Base-by-base conservation (phyloP, 2,888 invertebrate species). In the Alloscopus bannaensis region DNA sequence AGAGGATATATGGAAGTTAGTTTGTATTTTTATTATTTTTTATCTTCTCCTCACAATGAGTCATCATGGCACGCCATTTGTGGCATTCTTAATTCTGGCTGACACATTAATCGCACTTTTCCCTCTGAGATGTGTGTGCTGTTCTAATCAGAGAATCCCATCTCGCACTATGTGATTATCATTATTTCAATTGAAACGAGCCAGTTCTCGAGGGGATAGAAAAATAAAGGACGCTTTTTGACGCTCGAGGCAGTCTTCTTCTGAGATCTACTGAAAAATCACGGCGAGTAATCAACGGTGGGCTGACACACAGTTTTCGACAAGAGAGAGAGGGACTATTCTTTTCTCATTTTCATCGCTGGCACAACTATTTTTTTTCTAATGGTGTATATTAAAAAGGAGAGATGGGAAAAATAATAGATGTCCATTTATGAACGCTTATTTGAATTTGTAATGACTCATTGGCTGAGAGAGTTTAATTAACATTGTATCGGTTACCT, bases 401-500 rank as follows among this genome's bases (percentile, higher is more conserved):
- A 70, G 47, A 26, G n/a, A 13, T 6, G 18, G 47, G n/a, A 62
- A 45, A 60, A 71, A 52, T 24, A 50, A 55, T 65, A 42, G 26
- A 65, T 73, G 65, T 73, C 64, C 73, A 73, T 73, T 73, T 73
- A 73, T 73, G 73, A 73, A 57, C 73, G 57, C 64, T 65, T 73
- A 73, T 73, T 73, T 73, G 73, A 73, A 73, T 73, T 73, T 64
- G 64, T 73, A 73, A 73, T 73, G 73, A 73, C 73, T 73, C 73
- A 73, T 73, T 73, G 73, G 55, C 55, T 62, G 24, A 64, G 64
- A 72, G 52, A 65, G 64, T 73, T 73, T 73, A 73, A 73, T 73
- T 73, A 65, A 65, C 73, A 73, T 73, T 73, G 73, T 73, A 73
- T 65, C 64, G 65, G 73, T 73, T 73, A 73, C 64, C 55, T 40